These are phyloP conservation scores for Popillia japonica DNA, from an alignment of 1,140 invertebrate species.

Conservation along the genomic window DNA sequence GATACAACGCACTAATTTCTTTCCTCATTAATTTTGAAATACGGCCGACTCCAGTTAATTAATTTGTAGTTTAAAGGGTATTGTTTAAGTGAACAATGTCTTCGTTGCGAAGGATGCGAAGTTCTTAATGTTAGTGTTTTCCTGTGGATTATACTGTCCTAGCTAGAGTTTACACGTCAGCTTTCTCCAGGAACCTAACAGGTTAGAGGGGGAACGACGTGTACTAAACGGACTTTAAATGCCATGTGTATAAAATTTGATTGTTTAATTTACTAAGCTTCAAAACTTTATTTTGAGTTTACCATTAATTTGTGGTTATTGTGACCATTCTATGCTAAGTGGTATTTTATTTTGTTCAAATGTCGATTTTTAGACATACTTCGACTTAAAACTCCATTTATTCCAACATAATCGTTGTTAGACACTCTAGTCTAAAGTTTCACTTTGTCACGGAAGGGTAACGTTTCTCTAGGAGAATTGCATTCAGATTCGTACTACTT, in stretches of 20 bases:
- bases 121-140: constrained; percentile 37
- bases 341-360: too few species aligned
- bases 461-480: too few species aligned
- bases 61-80: constrained; percentile 34
- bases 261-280: not conserved
- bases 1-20: constrained; percentile 26
- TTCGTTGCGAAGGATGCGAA: constrained; percentile 31
- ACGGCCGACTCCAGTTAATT: constrained; percentile 15
- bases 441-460: too few species aligned
- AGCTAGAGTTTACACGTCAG: constrained; percentile 35
- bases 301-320: too few species aligned
- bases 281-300: not conserved
- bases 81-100: constrained; percentile 34
- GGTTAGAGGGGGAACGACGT: not conserved
- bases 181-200: constrained; percentile 12
- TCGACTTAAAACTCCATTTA: too few species aligned
- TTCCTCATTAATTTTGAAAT: constrained; percentile 32
- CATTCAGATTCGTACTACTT: too few species aligned
- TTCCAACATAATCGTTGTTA: too few species aligned
- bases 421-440: too few species aligned
- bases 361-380: too few species aligned
- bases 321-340: too few species aligned
- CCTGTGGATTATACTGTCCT: constrained; percentile 31
- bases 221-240: not conserved
- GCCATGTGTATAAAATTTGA: not conserved